Conservation (phyloP, 2,113 vertebrate genomes). For the Perca fluviatilis region DNA sequence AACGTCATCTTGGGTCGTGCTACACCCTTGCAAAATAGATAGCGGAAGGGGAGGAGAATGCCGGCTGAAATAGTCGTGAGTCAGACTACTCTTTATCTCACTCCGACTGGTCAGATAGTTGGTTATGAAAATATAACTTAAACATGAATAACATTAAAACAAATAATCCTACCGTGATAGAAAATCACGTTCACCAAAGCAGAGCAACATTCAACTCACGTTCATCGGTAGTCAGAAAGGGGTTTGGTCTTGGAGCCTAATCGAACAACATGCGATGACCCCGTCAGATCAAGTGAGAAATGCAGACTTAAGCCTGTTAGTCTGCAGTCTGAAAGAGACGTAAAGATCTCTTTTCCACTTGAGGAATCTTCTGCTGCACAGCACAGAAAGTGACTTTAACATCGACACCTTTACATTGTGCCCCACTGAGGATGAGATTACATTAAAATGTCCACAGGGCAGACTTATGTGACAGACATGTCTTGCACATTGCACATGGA, state of each 20-base stretch:
- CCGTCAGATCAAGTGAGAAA: neutral
- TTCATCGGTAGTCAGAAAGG: neutral
- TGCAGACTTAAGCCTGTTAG: conserved; percentile 12
- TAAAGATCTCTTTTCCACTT: neutral
- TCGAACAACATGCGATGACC: neutral
- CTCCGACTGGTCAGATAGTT: neutral
- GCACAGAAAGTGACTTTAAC: neutral
- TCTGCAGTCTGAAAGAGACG: neutral
- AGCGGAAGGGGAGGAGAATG: no score
- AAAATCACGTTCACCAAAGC: neutral
- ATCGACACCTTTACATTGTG: neutral
- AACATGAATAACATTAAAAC: neutral
- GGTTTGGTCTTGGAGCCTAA: neutral
- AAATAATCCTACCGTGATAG: neutral
- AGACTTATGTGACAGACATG: neutral
- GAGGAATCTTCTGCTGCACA: neutral
- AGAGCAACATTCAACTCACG: neutral
- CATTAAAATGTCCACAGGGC: conserved; percentile 22
- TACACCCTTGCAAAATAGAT: no score
- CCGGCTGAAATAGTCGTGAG: no score
- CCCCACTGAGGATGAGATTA: conserved; percentile 16
- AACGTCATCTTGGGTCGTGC: no score
- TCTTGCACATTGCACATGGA: conserved; percentile 1
- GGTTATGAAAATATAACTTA: neutral
- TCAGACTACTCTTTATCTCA: no score